Evolutionary conservation across 2,113 vertebrate genomes (phyloP), one percentile per base, ranked within the genome.

Genomic region (Scartelaos histophorus): DNA sequence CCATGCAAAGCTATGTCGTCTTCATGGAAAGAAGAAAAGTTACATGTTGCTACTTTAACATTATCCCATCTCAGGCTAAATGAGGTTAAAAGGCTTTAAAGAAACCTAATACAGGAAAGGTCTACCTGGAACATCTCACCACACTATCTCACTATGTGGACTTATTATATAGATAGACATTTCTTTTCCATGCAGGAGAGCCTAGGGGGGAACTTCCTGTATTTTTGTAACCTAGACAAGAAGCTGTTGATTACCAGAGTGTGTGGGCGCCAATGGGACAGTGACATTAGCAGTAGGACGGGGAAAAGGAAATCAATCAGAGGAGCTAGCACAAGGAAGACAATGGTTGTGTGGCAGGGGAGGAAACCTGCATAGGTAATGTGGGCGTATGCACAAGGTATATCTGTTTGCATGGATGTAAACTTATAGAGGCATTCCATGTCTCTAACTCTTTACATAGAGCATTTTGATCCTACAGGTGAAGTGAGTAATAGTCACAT

Each of bases 261-360:
- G 86, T 83, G 86, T 89, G 83, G 85, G 87, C 79, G 85, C 82
- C 86, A 82, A 83, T 80, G 22, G 84, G 73, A 85, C 86, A 86
- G 89, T 90, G 86, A 90, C 90, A 89, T 88, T 89, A 90, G 73
- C 72, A 69, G 80, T 87, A 85, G 87, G 77, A 87, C 78, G 70
- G 81, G 83, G 87, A 90, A 89, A 85, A 91, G 91, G 91, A 92
- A 92, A 87, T 88, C 80, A 89, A 88, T 89, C 89, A 87, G 80
- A 76, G 56, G 65, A 78, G 79, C 6, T 61, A 79, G 72, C 73
- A 67, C 64, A 69, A 75, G 77, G 79, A 70, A 74, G 80, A 90
- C 84, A 89, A 87, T 88, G 82, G 82, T 35, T 17, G 1, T 47
- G 73, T 78, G 84, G 83, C 75, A 81, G 75, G 74, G 83, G 69